Percentiles rank a stretch among this genome's conserved stretches.
Conservation (phyloP, 2,888 invertebrate genomes). For the Drosophila prolongata region DNA sequence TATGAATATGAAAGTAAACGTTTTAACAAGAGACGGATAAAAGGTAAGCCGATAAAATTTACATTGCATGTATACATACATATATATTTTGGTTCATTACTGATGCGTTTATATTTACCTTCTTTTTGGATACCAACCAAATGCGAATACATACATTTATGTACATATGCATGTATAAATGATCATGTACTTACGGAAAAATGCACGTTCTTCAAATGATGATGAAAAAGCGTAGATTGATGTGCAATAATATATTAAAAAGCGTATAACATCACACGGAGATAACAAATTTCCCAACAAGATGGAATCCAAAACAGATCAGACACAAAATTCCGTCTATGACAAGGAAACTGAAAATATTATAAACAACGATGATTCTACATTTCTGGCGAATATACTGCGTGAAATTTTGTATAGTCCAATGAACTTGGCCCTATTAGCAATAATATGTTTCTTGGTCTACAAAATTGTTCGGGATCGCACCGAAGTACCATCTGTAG, state of each 20-base stretch:
- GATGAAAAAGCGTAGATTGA: background rate
- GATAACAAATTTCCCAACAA: background rate
- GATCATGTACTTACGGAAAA: background rate
- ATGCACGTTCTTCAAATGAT: background rate
- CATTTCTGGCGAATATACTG: slow-evolving; percentile 80
- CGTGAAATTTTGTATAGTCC: slow-evolving; percentile 89
- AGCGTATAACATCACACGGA: slow-evolving; percentile 1
- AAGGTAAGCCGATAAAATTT: slow-evolving; percentile 6
- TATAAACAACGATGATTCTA: slow-evolving; percentile 6
- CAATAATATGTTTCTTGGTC: slow-evolving; percentile 88
- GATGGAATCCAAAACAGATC: slow-evolving; percentile 21
- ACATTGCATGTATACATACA: slow-evolving; percentile 2
- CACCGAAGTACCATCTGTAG: slow-evolving; percentile 83
- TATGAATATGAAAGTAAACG: slow-evolving; percentile 8
- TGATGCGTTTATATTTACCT: background rate
- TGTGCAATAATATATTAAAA: slow-evolving; percentile 2
- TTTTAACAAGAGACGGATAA: background rate
- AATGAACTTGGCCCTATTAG: slow-evolving; percentile 89
- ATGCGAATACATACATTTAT: background rate
- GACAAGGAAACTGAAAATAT: slow-evolving; percentile 11
- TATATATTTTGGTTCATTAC: slow-evolving; percentile 17
- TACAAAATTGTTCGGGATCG: slow-evolving; percentile 90
- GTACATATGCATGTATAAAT: background rate
- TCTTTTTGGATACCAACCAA: background rate
- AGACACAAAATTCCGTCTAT: slow-evolving; percentile 3